A percentile compares a stretch with the other conserved stretches of the same genome.
phyloP scores from a whole-genome alignment of 2,113 vertebrate species.

The Engystomops pustulosus region DNA sequence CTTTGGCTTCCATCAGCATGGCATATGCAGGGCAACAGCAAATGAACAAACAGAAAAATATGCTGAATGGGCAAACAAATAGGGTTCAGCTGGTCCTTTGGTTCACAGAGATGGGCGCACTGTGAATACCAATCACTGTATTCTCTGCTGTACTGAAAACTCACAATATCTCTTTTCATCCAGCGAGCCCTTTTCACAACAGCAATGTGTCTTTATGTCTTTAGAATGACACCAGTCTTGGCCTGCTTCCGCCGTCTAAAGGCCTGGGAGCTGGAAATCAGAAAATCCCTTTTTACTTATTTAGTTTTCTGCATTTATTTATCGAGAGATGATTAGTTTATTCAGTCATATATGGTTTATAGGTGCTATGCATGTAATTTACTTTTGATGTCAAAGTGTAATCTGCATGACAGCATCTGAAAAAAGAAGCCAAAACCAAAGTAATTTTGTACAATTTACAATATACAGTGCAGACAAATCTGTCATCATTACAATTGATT shows the following conservation, averaged over 20 bases:
- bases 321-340: not conserved
- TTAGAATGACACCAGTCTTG: constrained; percentile 73
- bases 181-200: constrained; percentile 70
- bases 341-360: not conserved
- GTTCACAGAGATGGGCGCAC: constrained; percentile 70
- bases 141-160: constrained; percentile 74
- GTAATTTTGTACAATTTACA: no score
- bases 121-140: constrained; percentile 77
- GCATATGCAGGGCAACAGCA: constrained; percentile 70
- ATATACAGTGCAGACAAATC: no score
- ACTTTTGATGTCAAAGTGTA: no score
- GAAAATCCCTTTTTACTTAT: constrained; percentile 65
- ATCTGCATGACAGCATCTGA: no score
- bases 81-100: constrained; percentile 77
- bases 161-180: constrained; percentile 76
- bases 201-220: constrained; percentile 70
- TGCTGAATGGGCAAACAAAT: constrained; percentile 76
- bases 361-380: not conserved
- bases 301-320: constrained; percentile 57
- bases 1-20: constrained; percentile 74
- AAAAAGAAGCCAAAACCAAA: no score
- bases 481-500: no score
- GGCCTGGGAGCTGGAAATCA: constrained; percentile 71
- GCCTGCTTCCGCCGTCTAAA: constrained; percentile 74
- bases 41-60: constrained; percentile 77